Evolutionary conservation across 64 coral and sea anemone species (phyloP), one percentile per base, ranked within the genome.

Genomic region (Exaiptasia diaphana): DNA sequence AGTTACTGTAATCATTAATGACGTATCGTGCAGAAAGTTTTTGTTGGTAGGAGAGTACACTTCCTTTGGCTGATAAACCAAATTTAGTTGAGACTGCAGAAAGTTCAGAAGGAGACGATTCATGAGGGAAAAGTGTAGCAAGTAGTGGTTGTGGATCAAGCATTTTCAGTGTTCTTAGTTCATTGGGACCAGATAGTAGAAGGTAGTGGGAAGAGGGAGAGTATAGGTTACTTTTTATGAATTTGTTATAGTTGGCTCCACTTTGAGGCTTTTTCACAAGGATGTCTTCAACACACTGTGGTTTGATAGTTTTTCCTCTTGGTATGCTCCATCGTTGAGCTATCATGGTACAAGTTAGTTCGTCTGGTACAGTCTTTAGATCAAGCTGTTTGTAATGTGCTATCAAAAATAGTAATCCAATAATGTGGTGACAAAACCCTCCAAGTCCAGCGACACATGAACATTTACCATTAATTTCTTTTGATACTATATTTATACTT

Each of bases 281-380:
- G 35, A 77, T 35, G 33, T 86, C 43, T 54, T 76, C 44, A 25
- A 64, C 22, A 64, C 40, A 18, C 28, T 62, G 44, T 28, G 73
- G 55, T 22, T 63, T 8, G 49, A 86, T 86, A 24, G 55, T 63
- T 24, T 58, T 88, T 36, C 50, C 75, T 24, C 85, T 64, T 57
- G 74, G 85, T 18, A 88, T 22, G 57, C 85, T 88, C 85, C 75
- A 88, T 38, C 85, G 9, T 64, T 88, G 85, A 18, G 59, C 25
- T 37, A 88, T 46, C 30, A 46, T 88, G 20, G 74, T 71, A 21
- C 75, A 79, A 2, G 74, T 78, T 36, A 78, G 62, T 24, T 71
- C 85, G 31, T 88, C 61, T 20, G 85, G 85, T 15, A 79, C 31
- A 24, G 35, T 43, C 31, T 78, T 79, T 10, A 78, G 46, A 21